Evolutionary conservation across 1,140 invertebrate species (phyloP).

Genomic region (Nephotettix cincticeps): DNA sequence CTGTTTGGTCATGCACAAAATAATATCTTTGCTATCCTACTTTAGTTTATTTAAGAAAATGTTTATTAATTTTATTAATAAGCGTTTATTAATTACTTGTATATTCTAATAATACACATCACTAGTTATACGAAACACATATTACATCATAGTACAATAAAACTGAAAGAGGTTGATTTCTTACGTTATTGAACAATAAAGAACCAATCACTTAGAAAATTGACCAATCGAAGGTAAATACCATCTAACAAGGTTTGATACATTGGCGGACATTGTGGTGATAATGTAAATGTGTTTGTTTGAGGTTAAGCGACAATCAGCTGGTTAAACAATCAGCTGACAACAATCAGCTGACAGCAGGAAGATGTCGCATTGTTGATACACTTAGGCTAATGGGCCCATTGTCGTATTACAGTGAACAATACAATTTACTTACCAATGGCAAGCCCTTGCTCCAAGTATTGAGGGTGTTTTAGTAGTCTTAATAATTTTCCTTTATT

Average conservation of each 20-base stretch:
- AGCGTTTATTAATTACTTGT: no score
- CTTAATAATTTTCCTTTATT: no score
- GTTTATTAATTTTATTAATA: no score
- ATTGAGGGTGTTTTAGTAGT: no score
- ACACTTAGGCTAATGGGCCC: not conserved
- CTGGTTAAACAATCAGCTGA: not conserved
- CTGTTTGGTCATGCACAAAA: no score
- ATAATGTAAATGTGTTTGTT: slow-evolving; percentile 8
- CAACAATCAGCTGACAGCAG: not conserved
- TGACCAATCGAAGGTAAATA: not conserved
- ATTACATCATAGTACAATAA: no score
- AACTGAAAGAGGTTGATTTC: no score
- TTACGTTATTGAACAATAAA: not conserved
- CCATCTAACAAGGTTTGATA: no score
- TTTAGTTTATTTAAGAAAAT: no score
- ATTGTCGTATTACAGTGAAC: slow-evolving; percentile 9
- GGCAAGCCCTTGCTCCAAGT: not conserved
- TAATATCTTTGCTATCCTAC: no score
- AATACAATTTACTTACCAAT: slow-evolving; percentile 5
- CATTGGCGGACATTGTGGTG: not conserved
- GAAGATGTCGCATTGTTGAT: not conserved
- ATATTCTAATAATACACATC: no score
- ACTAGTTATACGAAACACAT: no score
- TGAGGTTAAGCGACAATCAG: slow-evolving; percentile 9
- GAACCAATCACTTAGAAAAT: not conserved